Evolutionary conservation across 2,113 vertebrate genomes (phyloP), one percentile per base, ranked within the genome.

Genomic region (Melanocharis versteri): DNA sequence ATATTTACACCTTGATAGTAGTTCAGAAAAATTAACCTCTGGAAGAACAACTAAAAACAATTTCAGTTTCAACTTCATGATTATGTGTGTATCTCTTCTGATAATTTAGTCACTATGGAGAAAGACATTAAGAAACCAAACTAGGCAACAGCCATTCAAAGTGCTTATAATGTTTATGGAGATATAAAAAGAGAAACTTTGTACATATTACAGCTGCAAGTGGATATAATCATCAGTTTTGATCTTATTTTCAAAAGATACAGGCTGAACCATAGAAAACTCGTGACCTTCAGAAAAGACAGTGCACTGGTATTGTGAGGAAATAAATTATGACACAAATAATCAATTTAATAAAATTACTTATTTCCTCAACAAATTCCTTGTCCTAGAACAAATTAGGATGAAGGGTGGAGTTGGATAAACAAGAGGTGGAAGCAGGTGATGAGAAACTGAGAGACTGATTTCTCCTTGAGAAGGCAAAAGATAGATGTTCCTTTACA

Each of bases 381-480:
- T 72, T 60, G 3, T 13, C 73, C 3, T 10, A 22, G 75, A 35
- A 90, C 1, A 45, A 44, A 58, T 0, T 58, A 6, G 17, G 4
- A 3, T 24, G 8, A 39, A 82, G 12, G 8, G 1, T 1, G 3
- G 1, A 27, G 1, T 7, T 76, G 15, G 5, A 13, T 35, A 71
- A 37, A 3, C 20, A 73, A 72, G 3, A n/a, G 3, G 5, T 61
- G 13, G 4, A 24, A 51, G 54, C 6, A 82, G 17, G 26, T 81
- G 24, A 62, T 53, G 23, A 88, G 61, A 83, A 69, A 81, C 8
- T 2, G 9, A 47, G 17, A 72, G 15, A 26, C 20, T 58, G 21
- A 20, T 65, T 68, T 93, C 68, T 61, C 15, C 8, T 23, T 50
- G 27, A 69, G 47, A 31, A 72, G 9, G 16, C 3, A 12, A 45